Evolutionary conservation across 2,113 vertebrate genomes (phyloP).

Genomic region (Laticauda laticaudata): DNA sequence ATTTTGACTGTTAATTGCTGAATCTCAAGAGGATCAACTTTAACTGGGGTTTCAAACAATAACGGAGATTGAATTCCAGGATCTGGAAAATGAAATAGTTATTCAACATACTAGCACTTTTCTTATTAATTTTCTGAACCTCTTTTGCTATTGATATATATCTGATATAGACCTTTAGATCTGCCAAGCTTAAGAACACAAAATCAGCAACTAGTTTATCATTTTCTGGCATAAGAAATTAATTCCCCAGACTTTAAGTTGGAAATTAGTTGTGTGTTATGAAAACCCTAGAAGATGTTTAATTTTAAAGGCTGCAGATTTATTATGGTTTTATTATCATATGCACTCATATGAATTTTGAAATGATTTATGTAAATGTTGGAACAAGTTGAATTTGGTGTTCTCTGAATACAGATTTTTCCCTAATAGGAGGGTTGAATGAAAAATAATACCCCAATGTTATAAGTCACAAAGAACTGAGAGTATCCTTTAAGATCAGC

Average conservation of each 20-base stretch:
- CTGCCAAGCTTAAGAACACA: neutral
- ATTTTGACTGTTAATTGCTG: neutral
- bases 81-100: neutral
- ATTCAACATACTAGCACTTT: neutral
- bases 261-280: slow-evolving; percentile 34
- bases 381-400: slow-evolving; percentile 49
- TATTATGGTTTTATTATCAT: neutral
- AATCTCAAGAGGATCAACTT: neutral
- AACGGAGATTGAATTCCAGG: neutral
- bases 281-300: slow-evolving; percentile 51
- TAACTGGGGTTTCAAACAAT: neutral
- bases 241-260: slow-evolving; percentile 41
- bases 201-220: neutral
- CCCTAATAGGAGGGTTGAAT: slow-evolving; percentile 38
- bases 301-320: neutral
- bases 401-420: slow-evolving; percentile 50
- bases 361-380: slow-evolving; percentile 58
- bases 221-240: slow-evolving; percentile 30
- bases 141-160: neutral
- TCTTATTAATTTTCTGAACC: neutral
- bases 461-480: neutral
- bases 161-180: neutral
- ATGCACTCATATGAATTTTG: neutral
- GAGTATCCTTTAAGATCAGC: neutral
- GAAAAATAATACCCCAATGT: neutral